Conservation (phyloP, 2,888 invertebrate species). For the Lepidochrysops patricia region DNA sequence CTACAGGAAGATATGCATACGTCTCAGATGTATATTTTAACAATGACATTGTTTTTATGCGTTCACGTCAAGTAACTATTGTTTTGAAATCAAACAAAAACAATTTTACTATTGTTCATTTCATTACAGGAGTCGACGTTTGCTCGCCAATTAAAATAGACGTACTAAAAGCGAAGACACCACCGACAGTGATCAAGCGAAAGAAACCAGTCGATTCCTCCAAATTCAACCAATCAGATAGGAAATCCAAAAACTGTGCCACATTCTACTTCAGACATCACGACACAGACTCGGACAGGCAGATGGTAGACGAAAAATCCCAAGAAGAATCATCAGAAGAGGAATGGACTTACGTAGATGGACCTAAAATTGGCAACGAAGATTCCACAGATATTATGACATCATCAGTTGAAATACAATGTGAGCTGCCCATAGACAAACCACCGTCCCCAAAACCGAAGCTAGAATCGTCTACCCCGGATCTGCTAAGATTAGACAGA, state of each 20-base stretch:
- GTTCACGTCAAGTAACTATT: constrained; percentile 28
- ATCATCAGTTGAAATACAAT: constrained; percentile 66
- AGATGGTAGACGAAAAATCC: constrained; percentile 68
- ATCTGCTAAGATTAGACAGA: constrained; percentile 64
- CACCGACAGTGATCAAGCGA: constrained; percentile 65
- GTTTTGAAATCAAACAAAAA: constrained; percentile 37
- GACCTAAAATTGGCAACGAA: constrained; percentile 56
- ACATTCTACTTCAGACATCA: constrained; percentile 90
- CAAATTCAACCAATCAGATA: constrained; percentile 80
- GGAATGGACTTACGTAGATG: constrained; percentile 80
- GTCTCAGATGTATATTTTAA: constrained; percentile 28
- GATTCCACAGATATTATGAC: constrained; percentile 70
- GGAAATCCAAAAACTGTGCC: constrained; percentile 87
- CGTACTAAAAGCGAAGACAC: constrained; percentile 41
- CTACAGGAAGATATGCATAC: constrained; percentile 29
- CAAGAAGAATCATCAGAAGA: constrained; percentile 68
- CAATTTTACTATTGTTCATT: constrained; percentile 20
- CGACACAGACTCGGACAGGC: constrained; percentile 89
- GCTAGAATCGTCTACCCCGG: constrained; percentile 57
- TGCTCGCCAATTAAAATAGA: constrained; percentile 39
- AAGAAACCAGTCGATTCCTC: constrained; percentile 74
- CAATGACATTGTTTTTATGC: constrained; percentile 37
- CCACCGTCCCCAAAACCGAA: constrained; percentile 47
- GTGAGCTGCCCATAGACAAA: constrained; percentile 51
- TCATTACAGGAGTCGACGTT: constrained; percentile 41